A percentile compares a stretch with the other conserved stretches of the same genome.
Evolutionary conservation across 2,888 invertebrate species (phyloP).

Genomic region (Gymnosoma rotundatum): DNA sequence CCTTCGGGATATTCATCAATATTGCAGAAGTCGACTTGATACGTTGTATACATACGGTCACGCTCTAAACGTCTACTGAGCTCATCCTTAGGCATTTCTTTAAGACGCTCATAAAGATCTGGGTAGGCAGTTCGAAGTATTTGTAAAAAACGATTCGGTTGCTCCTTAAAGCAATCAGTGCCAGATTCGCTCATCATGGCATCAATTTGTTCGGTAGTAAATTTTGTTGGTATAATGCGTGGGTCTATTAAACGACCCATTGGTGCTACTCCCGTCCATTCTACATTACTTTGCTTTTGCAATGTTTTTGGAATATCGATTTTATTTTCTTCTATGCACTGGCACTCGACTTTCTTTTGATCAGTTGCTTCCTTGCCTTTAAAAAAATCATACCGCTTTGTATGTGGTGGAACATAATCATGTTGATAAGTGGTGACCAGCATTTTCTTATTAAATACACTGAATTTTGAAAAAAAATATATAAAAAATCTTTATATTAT

Average conservation of each 20-base stretch:
- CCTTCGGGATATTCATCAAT: conserved; percentile 80
- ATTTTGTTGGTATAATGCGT: conserved; percentile 77
- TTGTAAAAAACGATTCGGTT: conserved; percentile 80
- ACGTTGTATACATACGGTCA: conserved; percentile 84
- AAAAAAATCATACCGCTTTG: conserved; percentile 77
- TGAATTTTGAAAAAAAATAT: conserved; percentile 42
- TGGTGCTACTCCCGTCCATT: conserved; percentile 81
- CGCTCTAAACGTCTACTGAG: conserved; percentile 83
- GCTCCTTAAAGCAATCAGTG: conserved; percentile 76
- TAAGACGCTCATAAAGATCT: conserved; percentile 84
- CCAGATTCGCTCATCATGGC: conserved; percentile 71
- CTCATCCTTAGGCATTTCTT: conserved; percentile 83
- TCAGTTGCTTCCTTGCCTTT: conserved; percentile 42
- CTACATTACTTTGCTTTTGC: conserved; percentile 74
- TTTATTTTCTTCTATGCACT: conserved; percentile 75
- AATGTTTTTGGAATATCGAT: conserved; percentile 73
- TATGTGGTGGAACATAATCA: conserved; percentile 78
- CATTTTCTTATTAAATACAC: conserved; percentile 72
- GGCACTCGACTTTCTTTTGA: conserved; percentile 72
- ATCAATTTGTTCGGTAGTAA: conserved; percentile 74
- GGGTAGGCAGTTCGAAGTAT: conserved; percentile 83
- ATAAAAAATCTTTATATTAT: neutral
- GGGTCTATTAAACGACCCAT: conserved; percentile 79
- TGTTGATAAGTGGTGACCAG: conserved; percentile 80
- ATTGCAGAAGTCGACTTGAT: conserved; percentile 84